Conservation (phyloP, 2,113 vertebrate genomes). For the Mustela lutreola region DNA sequence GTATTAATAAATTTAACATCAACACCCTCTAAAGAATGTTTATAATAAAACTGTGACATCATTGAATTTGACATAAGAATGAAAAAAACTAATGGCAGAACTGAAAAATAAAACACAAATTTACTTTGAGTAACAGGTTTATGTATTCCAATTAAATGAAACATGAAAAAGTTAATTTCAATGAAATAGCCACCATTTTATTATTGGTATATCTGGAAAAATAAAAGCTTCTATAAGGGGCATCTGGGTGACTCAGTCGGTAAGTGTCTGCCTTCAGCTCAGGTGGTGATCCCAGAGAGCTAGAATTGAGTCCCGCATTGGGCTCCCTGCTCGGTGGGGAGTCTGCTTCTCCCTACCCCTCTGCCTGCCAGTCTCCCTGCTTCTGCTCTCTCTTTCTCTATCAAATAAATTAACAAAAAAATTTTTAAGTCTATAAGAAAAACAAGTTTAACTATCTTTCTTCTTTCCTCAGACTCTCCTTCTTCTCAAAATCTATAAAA, state of each 20-base stretch:
- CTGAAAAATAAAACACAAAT: constrained; percentile 8
- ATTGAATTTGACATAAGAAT: constrained; percentile 13
- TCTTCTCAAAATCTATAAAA: constrained; percentile 27
- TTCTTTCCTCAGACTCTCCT: background rate
- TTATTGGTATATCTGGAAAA: background rate
- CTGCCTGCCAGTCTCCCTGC: too few relatives aligned
- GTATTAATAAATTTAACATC: constrained; percentile 11
- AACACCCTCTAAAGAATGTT: background rate
- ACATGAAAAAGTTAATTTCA: background rate
- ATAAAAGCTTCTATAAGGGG: background rate
- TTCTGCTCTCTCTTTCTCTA: too few relatives aligned
- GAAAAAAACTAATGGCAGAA: background rate
- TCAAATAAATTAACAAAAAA: too few relatives aligned
- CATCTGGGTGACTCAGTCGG: too few relatives aligned
- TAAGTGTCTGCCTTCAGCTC: too few relatives aligned
- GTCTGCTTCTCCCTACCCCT: too few relatives aligned
- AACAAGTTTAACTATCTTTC: background rate
- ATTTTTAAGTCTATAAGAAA: background rate
- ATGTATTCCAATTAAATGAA: background rate
- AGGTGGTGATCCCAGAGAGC: too few relatives aligned
- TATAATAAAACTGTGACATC: constrained; percentile 8
- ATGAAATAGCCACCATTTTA: background rate
- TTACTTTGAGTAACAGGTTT: constrained; percentile 12
- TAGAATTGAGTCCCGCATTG: too few relatives aligned
- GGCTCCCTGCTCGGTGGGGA: too few relatives aligned